Base-by-base conservation (phyloP, 1,140 invertebrate species). In the Brachionus manjavacas region DNA sequence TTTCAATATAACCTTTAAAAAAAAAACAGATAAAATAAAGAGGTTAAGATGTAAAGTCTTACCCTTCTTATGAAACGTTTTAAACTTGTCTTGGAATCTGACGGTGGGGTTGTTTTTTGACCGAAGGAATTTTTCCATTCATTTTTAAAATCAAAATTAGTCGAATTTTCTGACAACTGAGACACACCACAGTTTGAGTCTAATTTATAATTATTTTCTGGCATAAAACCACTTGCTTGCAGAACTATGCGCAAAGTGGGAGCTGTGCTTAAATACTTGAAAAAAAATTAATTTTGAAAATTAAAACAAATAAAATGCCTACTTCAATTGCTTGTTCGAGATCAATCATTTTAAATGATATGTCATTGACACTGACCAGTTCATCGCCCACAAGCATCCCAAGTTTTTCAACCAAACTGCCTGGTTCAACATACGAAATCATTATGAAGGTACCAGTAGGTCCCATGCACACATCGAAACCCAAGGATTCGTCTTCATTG, bases 311-410 rank as follows among this genome's bases (percentile, higher is more conserved):
- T 9, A 14, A 46, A 25, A n/a, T 78, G 23, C 41, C 16, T 46
- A 81, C 79, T 39, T 81, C 79, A 39, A 81, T 81, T 25, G 79
- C 79, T 68, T 81, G 79, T 11, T 81, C 79, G 1, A 81, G 16
- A 12, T 81, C 49, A 14, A 81, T 81, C 79, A 81, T 81, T 81
- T 81, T 81, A 39, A 81, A 81, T 31, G 79, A 81, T 28, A 81
- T 81, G 16, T 81, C 79, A 81, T 81, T 81, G 2, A 81, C 79
- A 64, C 79, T 81, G n/a, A 81, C 79, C 16, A 81, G 25, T 43
- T 81, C 79, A 81, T 81, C 79, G 25, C 79, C 79, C 12, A 81
- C 60, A 3, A 43, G 20, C 79, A 81, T 81, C 1, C 79, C 79
- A 23, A 60, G 23, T 68, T 81, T 81, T 20, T 81, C 52, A 20